Evolutionary conservation across 2,113 vertebrate species (phyloP).

Genomic region (Carassius gibelio): DNA sequence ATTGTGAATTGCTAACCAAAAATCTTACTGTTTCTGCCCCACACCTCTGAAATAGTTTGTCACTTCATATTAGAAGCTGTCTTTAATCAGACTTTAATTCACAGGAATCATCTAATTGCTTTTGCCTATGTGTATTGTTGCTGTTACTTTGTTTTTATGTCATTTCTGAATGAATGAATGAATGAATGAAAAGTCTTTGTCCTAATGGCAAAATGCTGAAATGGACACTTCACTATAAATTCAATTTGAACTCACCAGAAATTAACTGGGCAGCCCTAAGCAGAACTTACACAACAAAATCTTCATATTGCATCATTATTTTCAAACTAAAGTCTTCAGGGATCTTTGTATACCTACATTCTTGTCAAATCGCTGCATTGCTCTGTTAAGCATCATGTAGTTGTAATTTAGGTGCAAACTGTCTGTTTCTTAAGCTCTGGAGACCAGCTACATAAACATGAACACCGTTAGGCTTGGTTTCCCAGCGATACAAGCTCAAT

Average conservation of each 20-base stretch:
- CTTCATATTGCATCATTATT: not conserved
- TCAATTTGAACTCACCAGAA: not conserved
- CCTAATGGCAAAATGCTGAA: not conserved
- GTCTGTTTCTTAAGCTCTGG: not conserved
- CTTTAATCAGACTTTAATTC: too few relatives aligned
- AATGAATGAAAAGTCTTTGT: not conserved
- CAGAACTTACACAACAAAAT: not conserved
- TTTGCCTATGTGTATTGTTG: too few relatives aligned
- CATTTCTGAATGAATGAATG: not conserved
- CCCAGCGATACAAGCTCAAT: not conserved
- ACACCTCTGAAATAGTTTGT: too few relatives aligned
- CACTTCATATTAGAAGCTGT: too few relatives aligned
- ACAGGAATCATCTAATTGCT: too few relatives aligned
- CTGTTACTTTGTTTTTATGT: too few relatives aligned
- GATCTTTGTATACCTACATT: not conserved
- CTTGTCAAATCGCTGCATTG: not conserved
- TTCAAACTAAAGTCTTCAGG: not conserved
- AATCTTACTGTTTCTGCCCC: too few relatives aligned
- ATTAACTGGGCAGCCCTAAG: not conserved
- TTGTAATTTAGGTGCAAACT: slow-evolving; percentile 1
- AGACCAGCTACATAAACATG: slow-evolving; percentile 14
- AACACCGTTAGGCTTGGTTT: slow-evolving; percentile 11
- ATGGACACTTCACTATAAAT: not conserved
- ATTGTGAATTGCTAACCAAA: too few relatives aligned
- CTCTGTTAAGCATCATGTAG: not conserved